Base-by-base conservation (phyloP, 2,888 invertebrate genomes). In the Archips crataeganus region DNA sequence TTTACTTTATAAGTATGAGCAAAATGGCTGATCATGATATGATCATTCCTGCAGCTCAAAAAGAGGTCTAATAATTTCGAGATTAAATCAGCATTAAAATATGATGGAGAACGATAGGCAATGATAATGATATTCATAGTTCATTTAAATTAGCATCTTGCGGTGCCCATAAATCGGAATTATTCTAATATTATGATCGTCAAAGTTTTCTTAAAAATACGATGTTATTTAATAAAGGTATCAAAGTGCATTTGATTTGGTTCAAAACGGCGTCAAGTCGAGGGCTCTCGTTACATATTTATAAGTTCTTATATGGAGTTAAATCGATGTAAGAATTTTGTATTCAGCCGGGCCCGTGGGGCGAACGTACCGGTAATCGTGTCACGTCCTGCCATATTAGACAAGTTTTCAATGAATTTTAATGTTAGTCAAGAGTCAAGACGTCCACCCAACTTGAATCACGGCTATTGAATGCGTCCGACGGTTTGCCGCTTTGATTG, bases 391-490 rank as follows among this genome's bases (percentile, higher is more conserved):
- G 77, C 86, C 85, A 83, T 87, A 87, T 87, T 87, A 87, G 85
- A 87, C 84, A 85, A 85, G 86, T 85, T 87, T 86, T 86, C 87
- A 86, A 88, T 89, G 87, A 88, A 90, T 90, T 89, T 89, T 88
- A 90, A 90, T 88, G 87, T 76, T 76, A 75, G 77, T 63, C 63
- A 79, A 77, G 68, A 70, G 68, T 63, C 70, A 71, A 76, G 73
- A 74, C 75, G 78, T 71, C 75, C 71, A 70, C 69, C 73, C 57
- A 75, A 71, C 75, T 71, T 71, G 73, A 74, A 78, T 78, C 76
- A 76, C 66, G 71, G 68, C 75, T 74, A 77, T 75, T 77, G 75
- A 77, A 78, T 75, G 71, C 76, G 76, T 39, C 54, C 63, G 67
- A 51, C 64, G 71, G 66, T 57, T 64, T 63, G 32, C 36, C 42